These are phyloP conservation scores for Tragopan temminckii DNA, from an alignment of 2,797 vertebrate genomes.

Conservation along the genomic window DNA sequence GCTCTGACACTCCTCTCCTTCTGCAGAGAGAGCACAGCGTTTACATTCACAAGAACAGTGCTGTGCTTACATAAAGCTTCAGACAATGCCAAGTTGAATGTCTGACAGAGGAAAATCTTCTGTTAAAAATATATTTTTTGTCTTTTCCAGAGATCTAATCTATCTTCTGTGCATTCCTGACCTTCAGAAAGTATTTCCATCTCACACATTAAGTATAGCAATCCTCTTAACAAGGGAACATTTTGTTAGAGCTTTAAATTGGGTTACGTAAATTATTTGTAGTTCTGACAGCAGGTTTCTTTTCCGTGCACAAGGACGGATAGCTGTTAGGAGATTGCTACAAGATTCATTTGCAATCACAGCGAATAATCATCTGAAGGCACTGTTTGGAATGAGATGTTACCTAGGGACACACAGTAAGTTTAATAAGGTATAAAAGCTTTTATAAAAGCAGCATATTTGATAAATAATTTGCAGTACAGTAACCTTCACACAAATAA, in stretches of 20 bases:
- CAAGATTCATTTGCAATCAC: conserved; percentile 44
- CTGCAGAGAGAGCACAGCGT: conserved; percentile 39
- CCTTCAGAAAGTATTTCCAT: conserved; percentile 69
- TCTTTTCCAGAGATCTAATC: conserved; percentile 59
- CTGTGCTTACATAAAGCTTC: conserved; percentile 55
- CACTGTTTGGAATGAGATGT: conserved; percentile 20
- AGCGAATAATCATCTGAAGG: conserved; percentile 38
- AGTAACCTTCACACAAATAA: background rate
- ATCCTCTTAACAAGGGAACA: conserved; percentile 78
- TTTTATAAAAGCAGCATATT: background rate
- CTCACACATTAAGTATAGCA: conserved; percentile 71
- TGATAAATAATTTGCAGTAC: background rate
- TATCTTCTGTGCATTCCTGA: conserved; percentile 59
- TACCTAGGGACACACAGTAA: background rate
- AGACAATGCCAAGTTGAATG: conserved; percentile 27
- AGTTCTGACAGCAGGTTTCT: conserved; percentile 67
- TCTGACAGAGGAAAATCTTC: conserved; percentile 29
- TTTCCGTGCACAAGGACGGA: conserved; percentile 48
- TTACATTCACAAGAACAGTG: conserved; percentile 39
- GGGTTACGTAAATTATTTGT: conserved; percentile 76
- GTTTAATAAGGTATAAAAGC: background rate
- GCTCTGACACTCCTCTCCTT: conserved; percentile 22
- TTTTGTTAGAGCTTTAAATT: conserved; percentile 79
- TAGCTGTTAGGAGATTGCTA: conserved; percentile 26
- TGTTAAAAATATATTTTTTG: conserved; percentile 22